Base-by-base conservation (phyloP, 2,797 vertebrate species). In the Phrynocephalus guinanensis region DNA sequence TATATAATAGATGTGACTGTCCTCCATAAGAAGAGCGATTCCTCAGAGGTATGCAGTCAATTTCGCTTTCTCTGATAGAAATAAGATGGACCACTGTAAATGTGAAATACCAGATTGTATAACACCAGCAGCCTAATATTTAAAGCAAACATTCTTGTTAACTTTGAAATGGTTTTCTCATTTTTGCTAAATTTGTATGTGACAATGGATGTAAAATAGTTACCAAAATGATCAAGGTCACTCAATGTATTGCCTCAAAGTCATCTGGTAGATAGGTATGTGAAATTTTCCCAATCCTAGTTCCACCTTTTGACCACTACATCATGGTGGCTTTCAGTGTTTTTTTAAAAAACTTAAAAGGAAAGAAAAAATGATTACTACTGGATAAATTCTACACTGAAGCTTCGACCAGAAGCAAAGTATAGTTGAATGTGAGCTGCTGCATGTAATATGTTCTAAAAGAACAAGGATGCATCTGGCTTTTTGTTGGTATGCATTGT, bases 1-100 rank as follows among this genome's bases (percentile, higher is more conserved):
- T 95, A 92, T 73, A 87, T 95, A 91, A 95, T 87, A 93, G 91
- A 94, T 93, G 84, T 92, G 91, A 83, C 91, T 94, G 86, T 94
- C 93, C 93, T 87, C 93, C 90, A 72, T 93, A 88, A 95, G 95
- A 87, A 95, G 91, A 89, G 87, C 85, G 92, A 92, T 95, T 92
- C 18, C 60, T 94, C 93, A 30, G 86, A 95, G 96, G 96, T 95
- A 92, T 94, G 88, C 75, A 93, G 92, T 87, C 92, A 92, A 94
- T 95, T 95, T 95, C 94, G 86, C 90, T 92, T 92, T 91, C 91
- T 94, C 87, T 94, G 94, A 93, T 91, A 95, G 93, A 94, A 93
- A 79, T 81, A 88, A 95, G 87, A 90, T 86, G 85, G 89, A 92
- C 87, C 87, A 90, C 67, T 93, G 88, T 91, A 92, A 95, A 96